Evolutionary conservation across 2,113 vertebrate species (phyloP), one percentile per base, ranked within the genome.

Genomic region (Axis porcinus): DNA sequence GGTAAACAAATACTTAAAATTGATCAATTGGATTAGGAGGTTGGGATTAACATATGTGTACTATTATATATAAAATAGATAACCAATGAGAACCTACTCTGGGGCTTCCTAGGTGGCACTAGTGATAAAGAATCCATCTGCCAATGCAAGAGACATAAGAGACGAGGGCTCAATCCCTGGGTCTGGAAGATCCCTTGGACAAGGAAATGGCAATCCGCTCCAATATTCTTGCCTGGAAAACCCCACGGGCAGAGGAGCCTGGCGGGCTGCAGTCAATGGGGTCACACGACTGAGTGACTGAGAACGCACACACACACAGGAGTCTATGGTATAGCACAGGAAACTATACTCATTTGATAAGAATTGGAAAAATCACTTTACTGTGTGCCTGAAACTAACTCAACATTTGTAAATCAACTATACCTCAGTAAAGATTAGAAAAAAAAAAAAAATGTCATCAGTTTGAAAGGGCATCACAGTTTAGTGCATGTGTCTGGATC

Each of bases 131-230:
- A 70, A 70, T 70, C n/a, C 0, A 0, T 67, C 9, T 70, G n/a
- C 10, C 67, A 40, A 13, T 40, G 5, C 10, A 70, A 70, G 67
- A 70, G n/a, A 70, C n/a, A 23, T 21, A 70, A 70, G 19, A 40
- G 67, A 70, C 0, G 3, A 70, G 19, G n/a, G 10, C 23, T 70
- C 5, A 0, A 40, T 40, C 67, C n/a, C 19, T 23, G 67, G n/a
- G 0, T 70, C 19, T 1, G 1, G 67, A 70, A 40, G 67, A 23
- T 70, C 19, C 19, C n/a, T 40, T 70, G n/a, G 19, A 70, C 67
- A 70, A 70, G 10, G 67, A 70, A 70, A 70, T 70, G 67, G n/a
- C 67, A 40, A 70, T 23, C 67, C 2, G 0, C 19, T 40, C 19
- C 19, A 12, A 40, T 70, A 70, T 40, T 70, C n/a, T 40, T 40